A percentile compares a stretch with the other conserved stretches of the same genome.
phyloP scores from a whole-genome alignment of 1,140 invertebrate species.

The Prorops nasuta region DNA sequence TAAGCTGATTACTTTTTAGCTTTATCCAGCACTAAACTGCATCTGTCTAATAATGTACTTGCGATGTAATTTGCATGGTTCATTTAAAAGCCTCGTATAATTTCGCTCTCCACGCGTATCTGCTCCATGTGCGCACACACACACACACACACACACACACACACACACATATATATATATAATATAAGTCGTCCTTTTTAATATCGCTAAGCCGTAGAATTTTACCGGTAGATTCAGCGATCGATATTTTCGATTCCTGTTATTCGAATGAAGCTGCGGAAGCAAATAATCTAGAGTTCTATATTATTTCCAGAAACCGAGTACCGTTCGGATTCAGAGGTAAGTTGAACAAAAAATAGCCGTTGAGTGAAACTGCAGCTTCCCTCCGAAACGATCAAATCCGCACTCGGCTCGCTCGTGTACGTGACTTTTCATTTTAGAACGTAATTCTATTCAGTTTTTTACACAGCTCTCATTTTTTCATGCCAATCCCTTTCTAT shows the following conservation, averaged over 20 bases:
- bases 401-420: background rate
- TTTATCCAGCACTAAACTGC: no score
- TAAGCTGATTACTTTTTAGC: no score
- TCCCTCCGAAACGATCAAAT: slow-evolving; percentile 7
- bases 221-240: background rate
- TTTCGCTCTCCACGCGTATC: no score
- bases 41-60: no score
- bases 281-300: background rate
- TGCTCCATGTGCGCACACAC: background rate
- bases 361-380: background rate
- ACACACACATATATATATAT: no score
- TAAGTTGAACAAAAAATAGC: slow-evolving; percentile 31
- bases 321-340: slow-evolving; percentile 36
- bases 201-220: background rate
- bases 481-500: no score
- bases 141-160: background rate
- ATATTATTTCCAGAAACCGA: slow-evolving; percentile 35
- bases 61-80: no score
- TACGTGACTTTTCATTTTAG: slow-evolving; percentile 5
- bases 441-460: slow-evolving; percentile 8
- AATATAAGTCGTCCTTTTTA: no score
- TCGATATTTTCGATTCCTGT: background rate
- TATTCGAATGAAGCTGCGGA: background rate
- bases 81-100: no score
- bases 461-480: no score